Base-by-base conservation (phyloP, 2,888 invertebrate genomes). In the Andrena haemorrhoa region DNA sequence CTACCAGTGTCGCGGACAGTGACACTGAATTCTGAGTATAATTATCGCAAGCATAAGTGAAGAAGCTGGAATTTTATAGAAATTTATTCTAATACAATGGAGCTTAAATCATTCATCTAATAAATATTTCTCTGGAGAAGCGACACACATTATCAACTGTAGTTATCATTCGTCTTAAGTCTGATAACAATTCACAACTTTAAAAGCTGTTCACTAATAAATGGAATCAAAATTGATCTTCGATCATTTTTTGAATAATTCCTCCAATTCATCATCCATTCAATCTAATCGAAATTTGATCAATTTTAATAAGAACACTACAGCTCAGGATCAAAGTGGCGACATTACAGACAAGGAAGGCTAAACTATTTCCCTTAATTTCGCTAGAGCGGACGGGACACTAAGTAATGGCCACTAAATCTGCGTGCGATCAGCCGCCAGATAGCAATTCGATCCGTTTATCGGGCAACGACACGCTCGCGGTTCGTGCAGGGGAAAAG, bases 331-430 rank as follows among this genome's bases (percentile, higher is more conserved):
- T 41, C 1, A 41, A 41, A 41, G 12, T 41, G 41, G 41, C 41
- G 41, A 41, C 12, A 16, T 41, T 41, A 41, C 41, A 41, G 47
- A 20, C 53, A n/a, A n/a, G 16, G 20, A 16, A 41, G n/a, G 7
- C 10, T 10, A 20, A 58, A 58, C 56, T 41, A 69, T 41, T n/a
- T 33, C 4, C n/a, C 16, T 16, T 23, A 58, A 26, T 7, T 20
- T 41, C 56, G n/a, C 23, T 35, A 35, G 56, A 69, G 16, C 5
- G 23, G 23, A 33, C 29, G 16, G 29, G 41, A 2, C n/a, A 47
- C 60, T 80, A 41, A 41, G 51, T 51, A 72, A 69, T 69, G 56
- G 78, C n/a, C 49, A 73, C 31, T 31, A 64, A 78, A 82, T 83
- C 73, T 69, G 47, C 73, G 70, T 63, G 66, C 53, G 77, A 72